phyloP scores from a whole-genome alignment of 1,140 invertebrate species.

The Drosophila burlai region DNA sequence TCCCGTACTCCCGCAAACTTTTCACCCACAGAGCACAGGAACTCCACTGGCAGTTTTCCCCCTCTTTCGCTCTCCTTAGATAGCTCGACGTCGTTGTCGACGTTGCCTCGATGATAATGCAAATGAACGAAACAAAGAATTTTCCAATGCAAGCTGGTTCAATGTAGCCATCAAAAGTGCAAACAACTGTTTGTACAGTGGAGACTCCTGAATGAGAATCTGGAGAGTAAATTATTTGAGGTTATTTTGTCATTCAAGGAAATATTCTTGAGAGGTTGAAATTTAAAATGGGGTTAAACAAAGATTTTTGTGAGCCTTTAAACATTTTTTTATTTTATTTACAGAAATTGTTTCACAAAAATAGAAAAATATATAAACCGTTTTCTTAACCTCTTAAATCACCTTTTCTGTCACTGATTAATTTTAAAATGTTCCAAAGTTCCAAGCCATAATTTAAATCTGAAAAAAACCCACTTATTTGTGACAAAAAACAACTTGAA shows the following conservation, averaged over 20 bases:
- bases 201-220: not conserved
- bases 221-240: too few relatives aligned
- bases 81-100: constrained; percentile 5
- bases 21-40: constrained; percentile 3
- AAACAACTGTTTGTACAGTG: constrained; percentile 40
- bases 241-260: not conserved
- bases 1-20: constrained; percentile 29
- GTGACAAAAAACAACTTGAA: constrained; percentile 2
- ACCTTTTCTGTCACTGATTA: not conserved
- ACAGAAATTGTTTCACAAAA: not conserved
- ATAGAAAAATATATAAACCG: too few relatives aligned
- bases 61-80: constrained; percentile 19
- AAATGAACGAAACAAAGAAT: constrained; percentile 67
- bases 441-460: not conserved
- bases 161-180: constrained; percentile 74
- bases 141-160: constrained; percentile 73
- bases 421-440: not conserved
- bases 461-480: not conserved
- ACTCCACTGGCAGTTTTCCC: constrained; percentile 16
- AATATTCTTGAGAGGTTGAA: not conserved
- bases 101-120: constrained; percentile 66
- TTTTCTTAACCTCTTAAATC: not conserved
- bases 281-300: not conserved
- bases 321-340: too few relatives aligned
- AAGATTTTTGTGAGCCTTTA: too few relatives aligned